A percentile compares a stretch with the other conserved stretches of the same genome.
Evolutionary conservation across 30 jellyfish, hydroid and myxozoan species (phyloP).

Genomic region (Chrysaora quinquecirrha): DNA sequence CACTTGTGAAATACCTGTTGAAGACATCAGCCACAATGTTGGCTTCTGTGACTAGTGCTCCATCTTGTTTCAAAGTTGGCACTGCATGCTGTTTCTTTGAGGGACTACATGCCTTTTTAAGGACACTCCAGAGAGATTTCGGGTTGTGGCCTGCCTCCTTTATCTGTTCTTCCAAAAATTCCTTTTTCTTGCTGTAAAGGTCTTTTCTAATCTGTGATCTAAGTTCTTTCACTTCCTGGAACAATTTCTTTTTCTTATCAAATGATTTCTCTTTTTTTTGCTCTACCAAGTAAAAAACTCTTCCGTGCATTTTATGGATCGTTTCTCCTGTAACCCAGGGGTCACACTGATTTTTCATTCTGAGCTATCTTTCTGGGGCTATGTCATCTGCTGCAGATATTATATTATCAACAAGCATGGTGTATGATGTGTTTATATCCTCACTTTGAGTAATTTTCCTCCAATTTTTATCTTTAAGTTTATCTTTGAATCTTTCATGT

Average conservation of each 20-base stretch:
- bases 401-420: constrained; percentile 41
- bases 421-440: constrained; percentile 46
- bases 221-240: constrained; percentile 38
- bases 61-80: constrained; percentile 43
- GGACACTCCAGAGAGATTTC: constrained; percentile 49
- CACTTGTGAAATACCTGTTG: constrained; percentile 42
- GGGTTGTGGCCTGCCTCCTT: constrained; percentile 36
- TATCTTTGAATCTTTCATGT: constrained; percentile 29
- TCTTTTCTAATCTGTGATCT: constrained; percentile 50
- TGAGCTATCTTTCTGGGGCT: constrained; percentile 43
- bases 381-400: constrained; percentile 41
- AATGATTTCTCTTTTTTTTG: constrained; percentile 15
- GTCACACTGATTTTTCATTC: constrained; percentile 44
- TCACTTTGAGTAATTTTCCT: constrained; percentile 49
- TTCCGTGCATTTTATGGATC: constrained; percentile 27
- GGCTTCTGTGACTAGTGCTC: constrained; percentile 56
- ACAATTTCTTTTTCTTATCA: constrained; percentile 22
- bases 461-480: constrained; percentile 30
- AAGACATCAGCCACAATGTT: constrained; percentile 40
- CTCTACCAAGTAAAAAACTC: background rate
- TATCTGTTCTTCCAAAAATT: constrained; percentile 49
- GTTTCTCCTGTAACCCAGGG: constrained; percentile 54
- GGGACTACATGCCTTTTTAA: constrained; percentile 46
- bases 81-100: constrained; percentile 45
- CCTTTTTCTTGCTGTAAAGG: constrained; percentile 50